Conservation (phyloP, 2,888 invertebrate species). For the Drosophila longiperda region DNA sequence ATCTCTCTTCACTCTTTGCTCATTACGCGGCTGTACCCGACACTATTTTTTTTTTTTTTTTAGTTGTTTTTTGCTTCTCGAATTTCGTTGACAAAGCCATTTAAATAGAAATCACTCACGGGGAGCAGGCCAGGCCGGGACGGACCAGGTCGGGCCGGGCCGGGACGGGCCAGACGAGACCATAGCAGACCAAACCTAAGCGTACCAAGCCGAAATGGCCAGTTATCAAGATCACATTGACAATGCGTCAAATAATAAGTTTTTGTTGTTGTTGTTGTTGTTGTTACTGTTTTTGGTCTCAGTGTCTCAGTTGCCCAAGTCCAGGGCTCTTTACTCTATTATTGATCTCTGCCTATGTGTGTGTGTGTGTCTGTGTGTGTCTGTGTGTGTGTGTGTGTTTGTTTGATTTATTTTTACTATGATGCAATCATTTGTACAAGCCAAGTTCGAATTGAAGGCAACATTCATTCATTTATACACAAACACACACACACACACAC, state of each 20-base stretch:
- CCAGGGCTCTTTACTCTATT: conserved; percentile 62
- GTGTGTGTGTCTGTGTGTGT: conserved; percentile 12
- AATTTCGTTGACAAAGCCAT: conserved; percentile 82
- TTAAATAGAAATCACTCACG: conserved; percentile 82
- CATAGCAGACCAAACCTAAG: conserved; percentile 9
- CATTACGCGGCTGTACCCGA: conserved; percentile 61
- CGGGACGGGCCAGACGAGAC: conserved; percentile 36
- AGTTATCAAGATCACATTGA: conserved; percentile 80
- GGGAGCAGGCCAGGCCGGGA: conserved; percentile 7
- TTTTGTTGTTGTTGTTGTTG: conserved; percentile 30
- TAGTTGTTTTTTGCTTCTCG: conserved; percentile 67
- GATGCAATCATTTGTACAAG: conserved; percentile 73
- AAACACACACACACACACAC: not conserved
- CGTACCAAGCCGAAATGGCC: conserved; percentile 37
- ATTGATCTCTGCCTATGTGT: conserved; percentile 37
- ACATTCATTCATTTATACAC: conserved; percentile 59
- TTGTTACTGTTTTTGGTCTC: conserved; percentile 33
- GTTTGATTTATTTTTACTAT: conserved; percentile 59
- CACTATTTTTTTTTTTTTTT: conserved; percentile 56
- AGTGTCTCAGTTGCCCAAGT: conserved; percentile 21
- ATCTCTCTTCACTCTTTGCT: conserved; percentile 74
- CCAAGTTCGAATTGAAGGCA: conserved; percentile 41
- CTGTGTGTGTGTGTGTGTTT: conserved; percentile 9
- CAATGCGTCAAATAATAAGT: conserved; percentile 79
- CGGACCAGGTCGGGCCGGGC: conserved; percentile 28